phyloP scores from a whole-genome alignment of 2,888 invertebrate genomes.

The Cinara cedri region DNA sequence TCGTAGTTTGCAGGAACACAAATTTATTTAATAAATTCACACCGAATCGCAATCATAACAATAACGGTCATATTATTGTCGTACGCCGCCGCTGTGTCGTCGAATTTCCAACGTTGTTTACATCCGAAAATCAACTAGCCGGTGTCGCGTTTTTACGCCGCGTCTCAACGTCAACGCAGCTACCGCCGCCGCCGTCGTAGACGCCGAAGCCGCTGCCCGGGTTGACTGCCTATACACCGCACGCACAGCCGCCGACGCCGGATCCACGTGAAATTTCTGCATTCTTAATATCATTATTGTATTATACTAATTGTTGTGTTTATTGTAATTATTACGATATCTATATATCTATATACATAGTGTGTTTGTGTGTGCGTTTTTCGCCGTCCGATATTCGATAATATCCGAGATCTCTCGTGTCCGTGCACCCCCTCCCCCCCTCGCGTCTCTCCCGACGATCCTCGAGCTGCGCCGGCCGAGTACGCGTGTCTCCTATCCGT shows the following conservation, averaged over 20 bases:
- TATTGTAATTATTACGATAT: no score
- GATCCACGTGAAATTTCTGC: constrained; percentile 25
- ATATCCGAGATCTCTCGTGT: no score
- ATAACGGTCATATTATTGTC: background rate
- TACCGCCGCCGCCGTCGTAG: background rate
- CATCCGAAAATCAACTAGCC: background rate
- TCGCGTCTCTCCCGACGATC: no score
- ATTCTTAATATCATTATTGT: background rate
- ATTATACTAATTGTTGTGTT: no score
- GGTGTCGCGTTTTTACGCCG: constrained; percentile 11
- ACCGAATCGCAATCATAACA: background rate
- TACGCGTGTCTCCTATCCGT: no score
- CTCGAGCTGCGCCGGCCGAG: no score
- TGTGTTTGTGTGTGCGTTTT: background rate
- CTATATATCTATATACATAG: no score
- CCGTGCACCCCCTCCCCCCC: no score
- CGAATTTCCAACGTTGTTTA: background rate
- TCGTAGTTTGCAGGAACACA: constrained; percentile 55
- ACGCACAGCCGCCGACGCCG: background rate
- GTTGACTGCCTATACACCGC: background rate
- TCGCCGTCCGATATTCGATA: no score
- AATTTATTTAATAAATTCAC: background rate
- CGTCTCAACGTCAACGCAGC: background rate
- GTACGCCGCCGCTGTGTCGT: background rate
- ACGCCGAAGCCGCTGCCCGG: background rate